phyloP scores from a whole-genome alignment of 2,797 vertebrate genomes.

The Antennarius maculatus region DNA sequence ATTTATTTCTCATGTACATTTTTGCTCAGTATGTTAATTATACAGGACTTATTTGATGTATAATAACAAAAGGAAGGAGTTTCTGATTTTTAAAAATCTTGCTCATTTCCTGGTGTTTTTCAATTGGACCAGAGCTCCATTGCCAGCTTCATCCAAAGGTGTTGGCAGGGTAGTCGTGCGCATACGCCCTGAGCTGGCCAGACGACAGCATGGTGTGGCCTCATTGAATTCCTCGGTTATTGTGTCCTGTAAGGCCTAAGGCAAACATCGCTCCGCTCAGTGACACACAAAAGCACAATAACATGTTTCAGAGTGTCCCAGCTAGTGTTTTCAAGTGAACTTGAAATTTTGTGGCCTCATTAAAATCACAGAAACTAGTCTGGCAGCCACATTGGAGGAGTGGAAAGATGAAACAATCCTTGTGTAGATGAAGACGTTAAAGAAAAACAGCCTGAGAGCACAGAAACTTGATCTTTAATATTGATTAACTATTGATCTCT shows the following conservation, averaged over 20 bases:
- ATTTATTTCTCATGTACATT: too few relatives aligned
- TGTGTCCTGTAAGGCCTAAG: conserved; percentile 49
- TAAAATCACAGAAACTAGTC: conserved; percentile 25
- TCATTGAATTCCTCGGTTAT: conserved; percentile 56
- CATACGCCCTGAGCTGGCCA: conserved; percentile 22
- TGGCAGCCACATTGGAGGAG: conserved; percentile 17
- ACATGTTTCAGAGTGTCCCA: conserved; percentile 30
- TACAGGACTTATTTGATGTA: conserved; percentile 2
- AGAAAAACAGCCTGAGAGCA: conserved; percentile 40
- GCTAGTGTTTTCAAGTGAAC: conserved; percentile 41
- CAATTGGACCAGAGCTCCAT: conserved; percentile 13
- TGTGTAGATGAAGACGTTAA: conserved; percentile 28
- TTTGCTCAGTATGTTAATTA: too few relatives aligned
- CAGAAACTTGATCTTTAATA: conserved; percentile 42
- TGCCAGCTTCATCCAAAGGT: conserved; percentile 30
- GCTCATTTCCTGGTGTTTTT: conserved; percentile 36
- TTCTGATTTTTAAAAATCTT: conserved; percentile 1
- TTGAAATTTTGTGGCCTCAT: conserved; percentile 24
- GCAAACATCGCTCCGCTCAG: conserved; percentile 42
- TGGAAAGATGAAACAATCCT: conserved; percentile 9
- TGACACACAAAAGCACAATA: conserved; percentile 58
- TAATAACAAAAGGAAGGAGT: conserved; percentile 20
- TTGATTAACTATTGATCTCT: conserved; percentile 41
- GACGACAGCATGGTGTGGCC: conserved; percentile 54
- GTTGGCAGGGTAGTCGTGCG: conserved; percentile 33